These are phyloP conservation scores for Drosophila mulleri DNA, from an alignment of 2,888 invertebrate species.

Conservation along the genomic window DNA sequence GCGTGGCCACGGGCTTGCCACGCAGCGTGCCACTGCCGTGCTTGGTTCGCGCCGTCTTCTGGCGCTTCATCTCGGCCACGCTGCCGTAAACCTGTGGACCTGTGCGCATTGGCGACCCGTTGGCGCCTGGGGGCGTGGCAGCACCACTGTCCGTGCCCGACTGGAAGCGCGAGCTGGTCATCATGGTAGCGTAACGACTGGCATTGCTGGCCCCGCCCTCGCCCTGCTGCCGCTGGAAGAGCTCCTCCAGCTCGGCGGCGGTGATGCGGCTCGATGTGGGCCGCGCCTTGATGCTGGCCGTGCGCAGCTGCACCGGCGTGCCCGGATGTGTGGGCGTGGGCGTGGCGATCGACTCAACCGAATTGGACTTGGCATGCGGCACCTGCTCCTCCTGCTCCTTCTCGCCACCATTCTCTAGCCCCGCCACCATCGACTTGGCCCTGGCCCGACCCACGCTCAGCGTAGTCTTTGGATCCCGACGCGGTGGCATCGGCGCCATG, in stretches of 20 bases:
- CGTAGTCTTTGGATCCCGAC: conserved; percentile 97
- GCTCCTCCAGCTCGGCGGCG: conserved; percentile 95
- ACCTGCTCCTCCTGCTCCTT: conserved; percentile 87
- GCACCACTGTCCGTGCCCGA: conserved; percentile 86
- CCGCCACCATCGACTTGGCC: conserved; percentile 97
- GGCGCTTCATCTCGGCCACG: conserved; percentile 97
- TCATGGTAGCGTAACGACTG: conserved; percentile 86
- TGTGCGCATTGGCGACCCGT: conserved; percentile 87
- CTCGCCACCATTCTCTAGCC: conserved; percentile 90
- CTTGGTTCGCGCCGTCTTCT: conserved; percentile 88
- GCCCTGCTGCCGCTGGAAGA: conserved; percentile 94
- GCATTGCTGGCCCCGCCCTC: conserved; percentile 86
- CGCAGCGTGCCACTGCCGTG: conserved; percentile 84
- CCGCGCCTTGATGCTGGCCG: conserved; percentile 95
- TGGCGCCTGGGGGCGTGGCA: conserved; percentile 87
- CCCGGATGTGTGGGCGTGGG: conserved; percentile 87
- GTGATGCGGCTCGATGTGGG: conserved; percentile 95
- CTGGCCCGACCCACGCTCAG: conserved; percentile 96
- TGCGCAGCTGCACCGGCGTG: conserved; percentile 91
- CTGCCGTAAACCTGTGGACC: conserved; percentile 93
- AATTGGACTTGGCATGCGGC: conserved; percentile 90
- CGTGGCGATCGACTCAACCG: conserved; percentile 91
- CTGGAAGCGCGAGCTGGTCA: conserved; percentile 92
- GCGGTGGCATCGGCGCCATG: conserved; percentile 94
- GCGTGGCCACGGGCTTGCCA: conserved; percentile 85